phyloP scores from a whole-genome alignment of 2,113 vertebrate genomes.

The Furnarius figulus region DNA sequence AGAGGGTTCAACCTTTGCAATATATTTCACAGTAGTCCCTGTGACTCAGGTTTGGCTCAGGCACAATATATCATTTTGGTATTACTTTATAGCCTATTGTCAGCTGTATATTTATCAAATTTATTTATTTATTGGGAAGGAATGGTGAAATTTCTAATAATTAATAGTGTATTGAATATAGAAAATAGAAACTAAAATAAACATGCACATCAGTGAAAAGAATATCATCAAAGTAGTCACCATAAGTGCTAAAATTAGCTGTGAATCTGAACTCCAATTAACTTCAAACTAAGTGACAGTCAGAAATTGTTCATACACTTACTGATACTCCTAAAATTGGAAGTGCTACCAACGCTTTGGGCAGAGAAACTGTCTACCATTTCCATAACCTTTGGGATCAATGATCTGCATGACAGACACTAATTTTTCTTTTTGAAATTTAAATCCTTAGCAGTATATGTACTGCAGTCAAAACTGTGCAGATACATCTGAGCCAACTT shows the following conservation, averaged over 20 bases:
- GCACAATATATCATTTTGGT: slow-evolving; percentile 53
- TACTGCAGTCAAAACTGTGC: background rate
- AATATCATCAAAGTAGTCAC: background rate
- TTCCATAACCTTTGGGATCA: background rate
- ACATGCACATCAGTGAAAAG: background rate
- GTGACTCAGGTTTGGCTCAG: background rate
- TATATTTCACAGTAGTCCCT: slow-evolving; percentile 53
- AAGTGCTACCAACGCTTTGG: background rate
- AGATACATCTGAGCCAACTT: background rate
- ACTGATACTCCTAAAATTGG: background rate
- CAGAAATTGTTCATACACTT: background rate
- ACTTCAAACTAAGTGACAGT: background rate
- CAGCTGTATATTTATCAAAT: slow-evolving; percentile 9
- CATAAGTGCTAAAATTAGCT: background rate
- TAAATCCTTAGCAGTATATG: background rate
- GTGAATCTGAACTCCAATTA: background rate
- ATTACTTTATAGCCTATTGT: slow-evolving; percentile 19
- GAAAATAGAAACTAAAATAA: background rate
- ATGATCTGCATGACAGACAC: background rate
- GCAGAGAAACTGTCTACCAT: background rate
- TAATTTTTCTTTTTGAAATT: background rate
- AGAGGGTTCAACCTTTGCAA: slow-evolving; percentile 31
- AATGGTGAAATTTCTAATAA: slow-evolving; percentile 13
- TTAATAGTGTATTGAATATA: slow-evolving; percentile 4
- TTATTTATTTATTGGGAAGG: slow-evolving; percentile 35